phyloP scores from a whole-genome alignment of 1,140 invertebrate genomes.

The Scaptomyza hsui region DNA sequence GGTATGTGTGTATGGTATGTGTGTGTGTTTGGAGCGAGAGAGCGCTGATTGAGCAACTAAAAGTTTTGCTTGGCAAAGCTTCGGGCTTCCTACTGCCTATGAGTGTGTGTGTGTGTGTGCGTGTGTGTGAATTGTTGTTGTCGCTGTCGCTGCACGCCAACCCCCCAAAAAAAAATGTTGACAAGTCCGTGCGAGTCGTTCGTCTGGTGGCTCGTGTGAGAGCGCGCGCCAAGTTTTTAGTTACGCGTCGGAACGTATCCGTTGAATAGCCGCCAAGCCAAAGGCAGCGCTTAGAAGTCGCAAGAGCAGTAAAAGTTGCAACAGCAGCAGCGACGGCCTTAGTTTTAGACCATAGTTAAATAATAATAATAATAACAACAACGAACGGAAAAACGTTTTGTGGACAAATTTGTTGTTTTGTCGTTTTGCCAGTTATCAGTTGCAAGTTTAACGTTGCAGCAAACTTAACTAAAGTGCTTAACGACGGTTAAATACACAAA shows the following conservation, averaged over 20 bases:
- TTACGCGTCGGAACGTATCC: slow-evolving; percentile 79
- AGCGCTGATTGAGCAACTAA: slow-evolving; percentile 30
- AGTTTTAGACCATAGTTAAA: slow-evolving; percentile 42
- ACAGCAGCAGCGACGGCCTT: slow-evolving; percentile 42
- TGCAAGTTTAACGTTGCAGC: slow-evolving; percentile 42
- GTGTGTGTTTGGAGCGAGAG: slow-evolving; percentile 19
- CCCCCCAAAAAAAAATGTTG: slow-evolving; percentile 46
- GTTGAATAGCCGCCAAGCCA: slow-evolving; percentile 70
- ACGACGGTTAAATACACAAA: slow-evolving; percentile 28
- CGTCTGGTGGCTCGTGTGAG: slow-evolving; percentile 71
- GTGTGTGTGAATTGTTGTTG: background rate
- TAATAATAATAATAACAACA: slow-evolving; percentile 39
- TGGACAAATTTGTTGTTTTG: slow-evolving; percentile 38
- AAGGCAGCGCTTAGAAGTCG: slow-evolving; percentile 72
- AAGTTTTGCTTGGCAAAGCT: slow-evolving; percentile 38
- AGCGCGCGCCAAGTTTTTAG: slow-evolving; percentile 81
- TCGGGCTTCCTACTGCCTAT: slow-evolving; percentile 18
- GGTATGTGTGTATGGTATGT: slow-evolving; percentile 6
- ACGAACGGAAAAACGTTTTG: slow-evolving; percentile 46
- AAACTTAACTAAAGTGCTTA: slow-evolving; percentile 19
- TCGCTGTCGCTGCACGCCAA: slow-evolving; percentile 46
- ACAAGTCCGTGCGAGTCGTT: slow-evolving; percentile 59
- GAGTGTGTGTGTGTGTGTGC: slow-evolving; percentile 8
- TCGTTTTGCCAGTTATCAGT: slow-evolving; percentile 31
- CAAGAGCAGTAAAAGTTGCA: slow-evolving; percentile 32